phyloP scores from a whole-genome alignment of 2,888 invertebrate species.

The Melanotus villosus region DNA sequence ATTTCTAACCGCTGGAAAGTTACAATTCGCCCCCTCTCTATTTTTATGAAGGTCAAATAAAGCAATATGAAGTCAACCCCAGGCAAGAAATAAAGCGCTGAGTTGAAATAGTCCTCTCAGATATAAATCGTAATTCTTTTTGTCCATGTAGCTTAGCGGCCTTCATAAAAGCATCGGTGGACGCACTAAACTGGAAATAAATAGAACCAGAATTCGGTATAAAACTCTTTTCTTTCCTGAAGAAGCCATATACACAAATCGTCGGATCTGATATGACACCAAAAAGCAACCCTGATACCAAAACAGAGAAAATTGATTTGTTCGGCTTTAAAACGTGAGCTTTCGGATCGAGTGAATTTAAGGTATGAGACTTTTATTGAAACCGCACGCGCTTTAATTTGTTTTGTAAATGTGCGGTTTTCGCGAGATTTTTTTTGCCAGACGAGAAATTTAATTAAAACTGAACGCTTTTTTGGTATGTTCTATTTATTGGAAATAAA shows the following conservation, averaged over 20 bases:
- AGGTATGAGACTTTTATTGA: background rate
- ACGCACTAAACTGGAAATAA: slow-evolving; percentile 41
- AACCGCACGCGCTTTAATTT: background rate
- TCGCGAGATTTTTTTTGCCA: background rate
- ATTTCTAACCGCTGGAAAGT: slow-evolving; percentile 10
- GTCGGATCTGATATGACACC: slow-evolving; percentile 12
- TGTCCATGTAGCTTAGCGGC: slow-evolving; percentile 42
- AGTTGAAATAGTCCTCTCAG: slow-evolving; percentile 45
- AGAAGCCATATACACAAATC: slow-evolving; percentile 23
- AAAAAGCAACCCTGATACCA: background rate
- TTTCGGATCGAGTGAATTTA: background rate
- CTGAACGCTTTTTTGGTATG: too few species aligned
- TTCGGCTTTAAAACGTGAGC: background rate
- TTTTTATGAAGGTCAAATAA: slow-evolving; percentile 40
- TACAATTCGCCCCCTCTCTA: slow-evolving; percentile 17
- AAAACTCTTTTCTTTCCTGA: slow-evolving; percentile 21
- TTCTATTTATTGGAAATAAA: too few species aligned
- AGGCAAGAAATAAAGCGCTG: slow-evolving; percentile 42
- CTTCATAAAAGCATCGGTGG: slow-evolving; percentile 46
- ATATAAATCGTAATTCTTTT: slow-evolving; percentile 48
- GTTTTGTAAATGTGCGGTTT: background rate
- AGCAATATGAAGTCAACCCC: slow-evolving; percentile 42
- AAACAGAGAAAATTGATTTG: slow-evolving; percentile 19
- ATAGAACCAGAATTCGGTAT: slow-evolving; percentile 28
- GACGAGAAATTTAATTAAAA: too few species aligned